A percentile compares a stretch with the other conserved stretches of the same genome.
These are phyloP conservation scores for Chunga burmeisteri DNA, from an alignment of 2,113 vertebrate genomes.

Conservation along the genomic window DNA sequence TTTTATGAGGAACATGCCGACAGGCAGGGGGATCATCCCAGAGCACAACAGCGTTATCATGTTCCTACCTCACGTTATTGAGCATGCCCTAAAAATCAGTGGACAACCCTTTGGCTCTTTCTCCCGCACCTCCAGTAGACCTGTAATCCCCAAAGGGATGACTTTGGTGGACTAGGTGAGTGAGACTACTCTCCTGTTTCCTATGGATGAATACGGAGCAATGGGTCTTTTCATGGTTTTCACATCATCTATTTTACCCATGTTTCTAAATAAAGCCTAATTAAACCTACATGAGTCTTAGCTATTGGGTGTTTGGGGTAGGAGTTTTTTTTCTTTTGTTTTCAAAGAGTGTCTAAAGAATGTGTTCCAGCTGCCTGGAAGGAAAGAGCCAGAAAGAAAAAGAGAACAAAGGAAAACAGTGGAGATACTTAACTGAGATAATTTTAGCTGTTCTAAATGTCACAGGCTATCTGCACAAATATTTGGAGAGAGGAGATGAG, in stretches of 20 bases:
- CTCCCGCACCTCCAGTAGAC: neutral
- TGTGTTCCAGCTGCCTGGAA: conserved; percentile 22
- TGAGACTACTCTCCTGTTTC: neutral
- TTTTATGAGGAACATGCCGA: neutral
- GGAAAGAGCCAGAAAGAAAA: conserved; percentile 27
- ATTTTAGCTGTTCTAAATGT: conserved; percentile 57
- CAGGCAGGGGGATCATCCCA: neutral
- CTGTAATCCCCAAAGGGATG: neutral
- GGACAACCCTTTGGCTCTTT: neutral
- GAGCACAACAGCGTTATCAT: neutral
- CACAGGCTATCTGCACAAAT: neutral
- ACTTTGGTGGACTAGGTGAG: neutral
- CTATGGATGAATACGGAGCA: neutral
- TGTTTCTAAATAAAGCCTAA: neutral
- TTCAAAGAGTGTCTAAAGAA: conserved; percentile 19
- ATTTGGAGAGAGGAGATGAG: neutral
- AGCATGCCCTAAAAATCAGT: neutral
- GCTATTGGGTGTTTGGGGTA: neutral
- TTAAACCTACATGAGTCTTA: neutral
- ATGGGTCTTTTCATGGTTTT: neutral
- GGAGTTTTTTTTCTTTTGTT: neutral
- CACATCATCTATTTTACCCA: neutral
- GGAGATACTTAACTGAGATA: conserved; percentile 51
- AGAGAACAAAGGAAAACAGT: conserved; percentile 38
- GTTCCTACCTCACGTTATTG: neutral